These are phyloP conservation scores for Labeo catla DNA, from an alignment of 2,113 vertebrate species.

Conservation along the genomic window DNA sequence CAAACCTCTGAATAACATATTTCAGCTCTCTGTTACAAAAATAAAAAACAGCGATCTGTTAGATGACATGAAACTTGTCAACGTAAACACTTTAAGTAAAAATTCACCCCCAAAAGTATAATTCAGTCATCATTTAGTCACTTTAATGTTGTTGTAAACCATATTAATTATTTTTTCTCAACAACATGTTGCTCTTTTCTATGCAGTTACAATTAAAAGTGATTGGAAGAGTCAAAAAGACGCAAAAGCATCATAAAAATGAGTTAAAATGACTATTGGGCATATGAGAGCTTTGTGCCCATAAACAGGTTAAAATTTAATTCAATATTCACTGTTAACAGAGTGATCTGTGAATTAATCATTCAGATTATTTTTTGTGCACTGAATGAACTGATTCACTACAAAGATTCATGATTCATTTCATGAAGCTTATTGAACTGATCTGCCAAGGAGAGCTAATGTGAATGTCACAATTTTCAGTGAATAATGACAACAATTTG, in stretches of 20 bases:
- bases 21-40: slow-evolving; percentile 88
- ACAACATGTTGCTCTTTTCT: background rate
- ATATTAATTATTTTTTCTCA: background rate
- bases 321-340: background rate
- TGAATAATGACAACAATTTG: too few species aligned
- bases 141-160: background rate
- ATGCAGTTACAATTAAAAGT: background rate
- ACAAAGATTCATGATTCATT: background rate
- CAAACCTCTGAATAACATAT: slow-evolving; percentile 98
- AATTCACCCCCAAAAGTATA: background rate
- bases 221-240: background rate
- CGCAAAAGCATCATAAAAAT: background rate
- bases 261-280: background rate
- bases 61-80: background rate
- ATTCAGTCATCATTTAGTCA: background rate
- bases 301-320: background rate
- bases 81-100: background rate
- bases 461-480: too few species aligned
- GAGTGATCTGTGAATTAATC: background rate
- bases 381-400: background rate
- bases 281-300: background rate
- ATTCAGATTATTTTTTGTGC: background rate
- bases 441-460: too few species aligned
- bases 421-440: too few species aligned
- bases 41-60: background rate